phyloP scores from a whole-genome alignment of 2,113 vertebrate genomes.

The Pterocles orientalis region DNA sequence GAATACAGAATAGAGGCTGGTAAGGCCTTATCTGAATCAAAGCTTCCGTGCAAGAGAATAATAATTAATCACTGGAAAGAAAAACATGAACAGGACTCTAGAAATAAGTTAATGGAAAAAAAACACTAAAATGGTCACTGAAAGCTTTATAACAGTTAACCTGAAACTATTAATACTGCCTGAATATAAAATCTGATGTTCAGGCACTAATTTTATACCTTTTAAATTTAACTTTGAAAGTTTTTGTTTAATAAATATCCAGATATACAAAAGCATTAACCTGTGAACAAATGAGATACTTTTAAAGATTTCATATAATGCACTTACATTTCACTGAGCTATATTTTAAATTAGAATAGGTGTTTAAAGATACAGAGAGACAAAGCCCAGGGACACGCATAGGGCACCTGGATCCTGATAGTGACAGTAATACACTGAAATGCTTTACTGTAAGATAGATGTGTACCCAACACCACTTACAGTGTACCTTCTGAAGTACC shows the following conservation, averaged over 20 bases:
- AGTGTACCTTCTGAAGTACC: background rate
- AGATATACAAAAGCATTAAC: background rate
- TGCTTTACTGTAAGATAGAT: background rate
- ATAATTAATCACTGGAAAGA: background rate
- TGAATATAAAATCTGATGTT: background rate
- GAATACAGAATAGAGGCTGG: background rate
- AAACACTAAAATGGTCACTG: background rate
- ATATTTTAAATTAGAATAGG: background rate
- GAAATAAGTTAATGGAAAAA: background rate
- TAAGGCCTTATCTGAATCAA: background rate
- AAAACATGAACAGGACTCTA: background rate
- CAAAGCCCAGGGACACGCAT: background rate
- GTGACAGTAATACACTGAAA: background rate
- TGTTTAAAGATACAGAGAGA: background rate
- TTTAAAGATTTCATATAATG: background rate
- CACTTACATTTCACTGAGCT: background rate
- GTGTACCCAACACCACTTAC: background rate
- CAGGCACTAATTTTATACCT: background rate
- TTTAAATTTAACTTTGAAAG: background rate
- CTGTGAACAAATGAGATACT: background rate
- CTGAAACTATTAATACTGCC: background rate
- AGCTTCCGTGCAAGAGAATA: background rate
- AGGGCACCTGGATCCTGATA: background rate
- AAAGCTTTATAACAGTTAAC: background rate
- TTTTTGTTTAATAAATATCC: background rate